Percentiles rank a stretch among this genome's conserved stretches.
These are phyloP conservation scores for Xestia c-nigrum DNA, from an alignment of 2,888 invertebrate genomes.

Conservation along the genomic window DNA sequence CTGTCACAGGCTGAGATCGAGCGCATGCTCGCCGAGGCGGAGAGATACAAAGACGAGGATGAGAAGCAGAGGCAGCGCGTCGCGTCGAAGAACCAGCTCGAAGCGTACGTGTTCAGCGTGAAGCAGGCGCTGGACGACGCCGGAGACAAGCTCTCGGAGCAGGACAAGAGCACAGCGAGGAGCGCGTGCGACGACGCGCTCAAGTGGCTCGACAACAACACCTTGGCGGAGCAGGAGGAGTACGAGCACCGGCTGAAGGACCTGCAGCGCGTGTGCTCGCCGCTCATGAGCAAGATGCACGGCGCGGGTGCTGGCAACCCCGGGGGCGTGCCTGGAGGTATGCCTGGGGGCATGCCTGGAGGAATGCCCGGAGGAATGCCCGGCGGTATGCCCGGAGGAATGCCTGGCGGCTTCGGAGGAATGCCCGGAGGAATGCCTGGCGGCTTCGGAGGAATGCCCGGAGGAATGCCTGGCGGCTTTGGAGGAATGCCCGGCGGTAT, in stretches of 20 bases:
- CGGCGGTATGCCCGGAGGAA: too few relatives aligned
- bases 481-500: not conserved
- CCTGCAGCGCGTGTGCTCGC: constrained; percentile 90
- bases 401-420: too few relatives aligned
- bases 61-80: constrained; percentile 93
- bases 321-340: constrained; percentile 46
- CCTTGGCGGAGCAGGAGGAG: constrained; percentile 92
- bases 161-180: constrained; percentile 90
- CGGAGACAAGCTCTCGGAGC: constrained; percentile 90
- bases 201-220: constrained; percentile 93
- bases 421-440: too few relatives aligned
- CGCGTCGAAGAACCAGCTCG: constrained; percentile 93
- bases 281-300: constrained; percentile 90
- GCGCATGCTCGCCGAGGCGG: constrained; percentile 94
- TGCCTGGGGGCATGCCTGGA: too few relatives aligned
- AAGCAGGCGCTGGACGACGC: constrained; percentile 93
- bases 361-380: too few relatives aligned
- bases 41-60: constrained; percentile 93
- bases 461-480: too few relatives aligned
- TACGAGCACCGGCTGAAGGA: constrained; percentile 91
- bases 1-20: constrained; percentile 96
- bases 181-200: constrained; percentile 91
- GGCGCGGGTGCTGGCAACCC: constrained; percentile 85
- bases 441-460: too few relatives aligned
- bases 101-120: constrained; percentile 93